These are phyloP conservation scores for Ailurus styani DNA, from an alignment of 2,113 vertebrate genomes.

Conservation along the genomic window DNA sequence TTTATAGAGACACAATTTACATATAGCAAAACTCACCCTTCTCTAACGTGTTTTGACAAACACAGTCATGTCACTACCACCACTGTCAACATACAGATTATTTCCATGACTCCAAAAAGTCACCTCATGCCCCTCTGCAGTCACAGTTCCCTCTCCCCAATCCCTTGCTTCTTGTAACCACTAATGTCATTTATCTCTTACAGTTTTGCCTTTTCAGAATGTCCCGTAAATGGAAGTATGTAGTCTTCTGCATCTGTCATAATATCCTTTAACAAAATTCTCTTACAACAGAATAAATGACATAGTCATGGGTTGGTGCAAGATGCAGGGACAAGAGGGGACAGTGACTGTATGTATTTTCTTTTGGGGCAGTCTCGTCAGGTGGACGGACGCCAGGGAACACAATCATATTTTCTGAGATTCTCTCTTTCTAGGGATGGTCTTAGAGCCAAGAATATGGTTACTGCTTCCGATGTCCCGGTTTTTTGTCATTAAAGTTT, in stretches of 20 bases:
- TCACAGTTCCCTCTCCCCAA: neutral
- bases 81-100: fast-evolving
- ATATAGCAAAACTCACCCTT: neutral
- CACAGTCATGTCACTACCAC: neutral
- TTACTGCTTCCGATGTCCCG: neutral
- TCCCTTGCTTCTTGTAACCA: neutral
- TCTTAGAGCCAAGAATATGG: neutral
- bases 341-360: neutral
- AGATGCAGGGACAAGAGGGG: neutral
- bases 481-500: neutral
- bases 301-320: neutral
- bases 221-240: neutral
- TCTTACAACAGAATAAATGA: neutral
- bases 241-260: neutral
- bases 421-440: neutral
- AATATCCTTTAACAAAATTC: neutral
- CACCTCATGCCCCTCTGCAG: neutral
- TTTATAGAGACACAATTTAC: neutral
- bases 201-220: neutral
- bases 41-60: neutral
- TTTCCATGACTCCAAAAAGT: neutral
- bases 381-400: fast-evolving
- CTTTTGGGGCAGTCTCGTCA: neutral
- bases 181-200: neutral
- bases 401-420: neutral